Evolutionary conservation across 2,797 vertebrate species (phyloP), one percentile per base, ranked within the genome.

Genomic region (Tokudaia muenninki): DNA sequence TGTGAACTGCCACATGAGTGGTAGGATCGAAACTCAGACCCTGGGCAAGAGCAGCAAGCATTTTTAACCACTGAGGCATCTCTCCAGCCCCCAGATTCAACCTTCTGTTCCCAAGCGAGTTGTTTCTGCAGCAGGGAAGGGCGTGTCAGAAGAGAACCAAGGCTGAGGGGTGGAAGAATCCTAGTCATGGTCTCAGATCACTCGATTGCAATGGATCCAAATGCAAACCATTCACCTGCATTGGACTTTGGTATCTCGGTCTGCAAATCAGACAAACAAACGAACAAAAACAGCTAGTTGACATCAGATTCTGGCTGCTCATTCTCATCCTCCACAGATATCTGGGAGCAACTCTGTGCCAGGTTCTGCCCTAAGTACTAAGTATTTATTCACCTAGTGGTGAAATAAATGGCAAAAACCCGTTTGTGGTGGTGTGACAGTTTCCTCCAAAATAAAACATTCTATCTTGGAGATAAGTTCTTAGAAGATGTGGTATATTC

Each of bases 171-270:
- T 21, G 5, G 2, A 29, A 61, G 29, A 21, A 47, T 17, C 5
- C 17, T 29, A 12, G 21, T 37, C 6, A 41, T 83, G 37, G 16
- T 59, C 50, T 95, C 7, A 44, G 19, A 29, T 78, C 16, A 65
- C 86, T 72, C 2, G 29, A 21, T 63, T 52, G 7, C 7, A 10
- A 1, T 44, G 55, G 29, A 3, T 52, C 59, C 31, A 6, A n/a
- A 44, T 3, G 21, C 24, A 22, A 0, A 0, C 21, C 3, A 14
- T 55, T 70, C 37, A 1, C 0, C 2, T 2, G 37, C 19, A 72
- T 24, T 2, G 3, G 44, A 50, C 12, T 88, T 41, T 2, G 4
- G 22, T 34, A 29, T n/a, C 16, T 14, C 77, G 22, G 8, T 74
- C 52, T 67, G 47, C 17, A 78, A 9, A 87, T 29, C 81, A 83